phyloP scores from a whole-genome alignment of 2,888 invertebrate genomes.

The Capitulum mitella region DNA sequence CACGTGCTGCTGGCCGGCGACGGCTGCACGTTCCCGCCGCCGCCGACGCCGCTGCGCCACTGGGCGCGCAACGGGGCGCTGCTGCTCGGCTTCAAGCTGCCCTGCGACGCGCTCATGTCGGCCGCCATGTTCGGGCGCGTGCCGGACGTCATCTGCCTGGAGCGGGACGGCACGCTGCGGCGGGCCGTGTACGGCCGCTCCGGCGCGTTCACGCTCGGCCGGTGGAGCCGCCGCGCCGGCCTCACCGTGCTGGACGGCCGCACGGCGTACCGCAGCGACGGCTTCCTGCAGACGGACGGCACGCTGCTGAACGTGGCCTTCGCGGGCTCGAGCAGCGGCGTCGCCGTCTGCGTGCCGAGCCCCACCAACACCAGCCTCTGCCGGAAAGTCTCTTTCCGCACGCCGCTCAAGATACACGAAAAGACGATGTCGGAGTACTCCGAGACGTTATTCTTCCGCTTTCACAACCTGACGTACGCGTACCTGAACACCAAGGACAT shows the following conservation, averaged over 20 bases:
- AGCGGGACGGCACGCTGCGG: neutral
- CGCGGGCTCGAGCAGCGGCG: neutral
- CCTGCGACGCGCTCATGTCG: neutral
- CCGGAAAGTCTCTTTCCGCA: neutral
- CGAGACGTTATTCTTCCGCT: neutral
- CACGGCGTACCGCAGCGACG: neutral
- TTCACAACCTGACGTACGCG: neutral
- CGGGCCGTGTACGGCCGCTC: neutral
- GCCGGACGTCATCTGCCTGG: neutral
- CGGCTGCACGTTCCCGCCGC: neutral
- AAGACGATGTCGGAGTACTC: neutral
- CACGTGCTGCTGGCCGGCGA: neutral
- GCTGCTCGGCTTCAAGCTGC: neutral
- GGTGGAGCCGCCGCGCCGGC: neutral
- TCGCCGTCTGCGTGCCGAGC: neutral
- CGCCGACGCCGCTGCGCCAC: neutral
- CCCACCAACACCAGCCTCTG: neutral
- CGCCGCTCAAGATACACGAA: neutral
- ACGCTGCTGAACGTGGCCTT: neutral
- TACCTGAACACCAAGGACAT: neutral
- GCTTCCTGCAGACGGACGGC: neutral
- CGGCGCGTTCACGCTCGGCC: neutral
- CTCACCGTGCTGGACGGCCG: neutral
- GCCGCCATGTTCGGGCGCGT: neutral
- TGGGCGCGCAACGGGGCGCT: neutral